Conservation (phyloP, 2,888 invertebrate genomes). For the Dicyrtoma fusca region DNA sequence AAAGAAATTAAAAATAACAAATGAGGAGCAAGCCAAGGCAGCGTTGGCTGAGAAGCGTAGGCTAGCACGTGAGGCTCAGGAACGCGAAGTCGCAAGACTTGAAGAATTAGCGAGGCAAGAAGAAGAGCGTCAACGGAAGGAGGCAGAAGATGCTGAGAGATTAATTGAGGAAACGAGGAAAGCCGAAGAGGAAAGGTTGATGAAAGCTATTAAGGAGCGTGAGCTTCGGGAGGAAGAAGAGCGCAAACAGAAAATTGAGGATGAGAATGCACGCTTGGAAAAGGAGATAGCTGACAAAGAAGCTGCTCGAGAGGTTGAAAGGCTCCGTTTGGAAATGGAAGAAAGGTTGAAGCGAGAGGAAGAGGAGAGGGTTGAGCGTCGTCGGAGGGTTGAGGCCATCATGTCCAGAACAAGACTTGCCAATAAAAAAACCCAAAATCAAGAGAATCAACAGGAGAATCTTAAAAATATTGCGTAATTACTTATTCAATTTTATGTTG, state of each 20-base stretch:
- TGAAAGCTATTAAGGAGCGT: slow-evolving; percentile 75
- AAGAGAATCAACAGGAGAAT: slow-evolving; percentile 34
- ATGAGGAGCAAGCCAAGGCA: slow-evolving; percentile 91
- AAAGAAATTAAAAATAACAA: slow-evolving; percentile 58
- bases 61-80: slow-evolving; percentile 86
- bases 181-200: slow-evolving; percentile 82
- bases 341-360: slow-evolving; percentile 83
- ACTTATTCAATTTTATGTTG: not conserved
- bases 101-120: slow-evolving; percentile 78
- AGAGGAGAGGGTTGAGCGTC: slow-evolving; percentile 81
- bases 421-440: slow-evolving; percentile 8
- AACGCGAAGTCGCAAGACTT: slow-evolving; percentile 84
- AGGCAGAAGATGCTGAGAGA: slow-evolving; percentile 78
- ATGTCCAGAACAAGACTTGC: slow-evolving; percentile 80
- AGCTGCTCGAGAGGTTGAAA: slow-evolving; percentile 60
- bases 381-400: slow-evolving; percentile 89
- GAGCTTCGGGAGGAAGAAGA: slow-evolving; percentile 77
- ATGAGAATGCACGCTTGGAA: slow-evolving; percentile 77
- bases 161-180: slow-evolving; percentile 77
- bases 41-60: slow-evolving; percentile 87
- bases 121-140: slow-evolving; percentile 72
- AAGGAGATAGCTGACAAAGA: slow-evolving; percentile 78
- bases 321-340: slow-evolving; percentile 77
- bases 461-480: slow-evolving; percentile 31
- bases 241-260: slow-evolving; percentile 66